A percentile compares a stretch with the other conserved stretches of the same genome.
phyloP scores from a whole-genome alignment of 1,140 invertebrate genomes.

The Eriocheir sinensis region DNA sequence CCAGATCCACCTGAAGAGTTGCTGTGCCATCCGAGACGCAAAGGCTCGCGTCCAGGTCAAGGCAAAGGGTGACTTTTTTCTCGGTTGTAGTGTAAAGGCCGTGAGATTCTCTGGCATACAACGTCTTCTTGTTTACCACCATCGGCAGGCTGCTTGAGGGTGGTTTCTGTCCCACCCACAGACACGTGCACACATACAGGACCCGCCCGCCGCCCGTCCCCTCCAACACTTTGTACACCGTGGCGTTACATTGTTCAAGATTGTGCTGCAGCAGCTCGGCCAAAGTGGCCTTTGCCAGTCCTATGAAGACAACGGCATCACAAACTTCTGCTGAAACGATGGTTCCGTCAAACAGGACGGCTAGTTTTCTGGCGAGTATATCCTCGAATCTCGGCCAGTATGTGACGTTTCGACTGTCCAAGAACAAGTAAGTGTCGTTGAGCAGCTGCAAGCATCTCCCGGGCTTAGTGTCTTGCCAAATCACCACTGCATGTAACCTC shows the following conservation, averaged over 20 bases:
- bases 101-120: not conserved
- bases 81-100: not conserved
- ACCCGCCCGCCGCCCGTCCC: not conserved
- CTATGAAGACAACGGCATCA: conserved; percentile 5
- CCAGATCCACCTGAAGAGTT: not conserved
- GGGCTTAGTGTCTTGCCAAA: conserved; percentile 34
- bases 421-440: not conserved
- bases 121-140: not conserved
- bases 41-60: not conserved
- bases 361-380: not conserved
- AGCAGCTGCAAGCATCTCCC: not conserved
- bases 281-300: not conserved
- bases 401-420: not conserved
- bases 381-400: not conserved
- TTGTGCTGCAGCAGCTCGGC: not conserved
- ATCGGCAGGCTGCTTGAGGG: not conserved
- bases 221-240: conserved; percentile 19
- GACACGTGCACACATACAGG: conserved; percentile 39
- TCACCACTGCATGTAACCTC: conserved; percentile 2
- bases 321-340: conserved; percentile 20
- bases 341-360: not conserved
- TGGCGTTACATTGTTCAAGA: not conserved
- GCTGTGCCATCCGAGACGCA: not conserved
- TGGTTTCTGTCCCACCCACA: conserved; percentile 11
- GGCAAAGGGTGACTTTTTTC: not conserved